phyloP scores from a whole-genome alignment of 2,113 vertebrate genomes.

The rabbit (Oryctolagus cuniculus) region mOryCun1.1 NC_091439.1:60858501-60859000 shows the following conservation, averaged over 20 bases:
- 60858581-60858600: too few relatives aligned
- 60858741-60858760: background rate
- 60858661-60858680: background rate
- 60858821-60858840: constrained; percentile 23
- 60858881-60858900: background rate
- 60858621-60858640: background rate
- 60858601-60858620: background rate
- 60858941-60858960: constrained; percentile 25
- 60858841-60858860: background rate
- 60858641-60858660: background rate
- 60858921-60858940: background rate
- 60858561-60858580: too few relatives aligned
- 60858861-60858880: background rate
- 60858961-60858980: background rate
- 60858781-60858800: background rate
- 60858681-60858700: background rate
- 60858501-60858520: too few relatives aligned
- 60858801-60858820: background rate
- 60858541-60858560: too few relatives aligned
- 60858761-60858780: background rate
- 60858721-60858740: background rate
- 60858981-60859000: background rate
- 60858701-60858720: background rate
- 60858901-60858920: background rate
- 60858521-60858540: too few relatives aligned